Conservation (phyloP, 2,797 vertebrate genomes). For the Scolopax rusticola region DNA sequence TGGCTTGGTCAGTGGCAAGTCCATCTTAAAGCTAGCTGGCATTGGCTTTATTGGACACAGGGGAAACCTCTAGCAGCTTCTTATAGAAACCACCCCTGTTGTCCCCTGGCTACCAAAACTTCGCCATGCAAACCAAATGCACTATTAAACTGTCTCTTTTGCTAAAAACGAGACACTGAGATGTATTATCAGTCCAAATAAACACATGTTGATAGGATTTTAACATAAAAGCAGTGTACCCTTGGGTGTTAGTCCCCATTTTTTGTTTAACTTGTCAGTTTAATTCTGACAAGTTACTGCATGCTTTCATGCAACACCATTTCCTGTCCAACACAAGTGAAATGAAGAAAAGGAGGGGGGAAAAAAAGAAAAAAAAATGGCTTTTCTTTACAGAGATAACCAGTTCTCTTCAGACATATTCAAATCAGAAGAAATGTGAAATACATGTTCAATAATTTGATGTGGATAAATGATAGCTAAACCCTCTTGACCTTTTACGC, state of each 20-base stretch:
- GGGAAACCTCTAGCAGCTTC: neutral
- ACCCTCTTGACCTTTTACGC: slow-evolving; percentile 80
- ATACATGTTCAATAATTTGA: slow-evolving; percentile 78
- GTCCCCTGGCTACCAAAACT: neutral
- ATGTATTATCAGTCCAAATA: neutral
- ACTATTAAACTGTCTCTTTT: neutral
- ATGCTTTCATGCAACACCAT: neutral
- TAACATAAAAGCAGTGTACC: neutral
- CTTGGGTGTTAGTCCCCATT: neutral
- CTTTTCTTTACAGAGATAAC: neutral
- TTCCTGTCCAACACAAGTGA: neutral
- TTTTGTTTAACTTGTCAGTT: neutral
- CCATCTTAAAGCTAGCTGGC: neutral
- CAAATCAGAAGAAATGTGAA: slow-evolving; percentile 71
- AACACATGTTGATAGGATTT: neutral
- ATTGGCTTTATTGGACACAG: neutral
- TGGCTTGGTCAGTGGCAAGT: neutral
- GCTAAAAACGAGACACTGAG: neutral
- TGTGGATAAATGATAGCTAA: slow-evolving; percentile 69
- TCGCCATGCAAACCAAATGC: neutral
- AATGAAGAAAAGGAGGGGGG: neutral
- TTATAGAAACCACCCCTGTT: neutral
- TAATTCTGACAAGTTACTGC: neutral
- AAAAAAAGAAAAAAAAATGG: neutral
- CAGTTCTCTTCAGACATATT: slow-evolving; percentile 53